A percentile compares a stretch with the other conserved stretches of the same genome.
Evolutionary conservation across 2,888 invertebrate genomes (phyloP).

Genomic region (Mesorhabditis sp.): DNA sequence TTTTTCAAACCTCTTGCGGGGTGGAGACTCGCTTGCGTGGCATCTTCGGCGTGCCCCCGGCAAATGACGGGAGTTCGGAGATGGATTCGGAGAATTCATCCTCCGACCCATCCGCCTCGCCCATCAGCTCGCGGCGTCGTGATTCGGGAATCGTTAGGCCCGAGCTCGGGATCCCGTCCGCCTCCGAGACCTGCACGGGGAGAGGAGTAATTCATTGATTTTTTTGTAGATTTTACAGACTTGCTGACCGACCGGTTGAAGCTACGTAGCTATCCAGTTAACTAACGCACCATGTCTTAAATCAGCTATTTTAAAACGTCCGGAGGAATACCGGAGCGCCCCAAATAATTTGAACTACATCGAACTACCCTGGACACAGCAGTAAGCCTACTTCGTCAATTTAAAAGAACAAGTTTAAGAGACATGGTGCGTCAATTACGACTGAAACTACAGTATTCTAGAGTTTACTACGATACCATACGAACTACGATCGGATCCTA

Average conservation of each 20-base stretch:
- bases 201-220: background rate
- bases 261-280: background rate
- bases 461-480: no score
- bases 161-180: constrained; percentile 51
- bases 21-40: background rate
- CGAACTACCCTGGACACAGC: no score
- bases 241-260: background rate
- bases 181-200: constrained; percentile 35
- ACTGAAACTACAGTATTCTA: no score
- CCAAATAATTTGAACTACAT: no score
- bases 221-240: background rate
- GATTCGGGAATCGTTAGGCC: constrained; percentile 53
- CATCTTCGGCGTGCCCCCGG: constrained; percentile 23
- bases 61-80: constrained; percentile 56
- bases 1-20: constrained; percentile 7
- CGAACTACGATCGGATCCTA: no score
- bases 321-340: no score
- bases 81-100: constrained; percentile 57
- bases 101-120: constrained; percentile 30
- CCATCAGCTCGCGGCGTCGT: constrained; percentile 50
- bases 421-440: no score
- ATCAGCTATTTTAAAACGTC: background rate
- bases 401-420: no score
- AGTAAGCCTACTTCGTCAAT: no score
- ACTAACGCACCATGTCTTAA: background rate